Percentiles rank a stretch among this genome's conserved stretches.
Conservation (phyloP, 2,888 invertebrate genomes). For the Pandemis cinnamomeana region DNA sequence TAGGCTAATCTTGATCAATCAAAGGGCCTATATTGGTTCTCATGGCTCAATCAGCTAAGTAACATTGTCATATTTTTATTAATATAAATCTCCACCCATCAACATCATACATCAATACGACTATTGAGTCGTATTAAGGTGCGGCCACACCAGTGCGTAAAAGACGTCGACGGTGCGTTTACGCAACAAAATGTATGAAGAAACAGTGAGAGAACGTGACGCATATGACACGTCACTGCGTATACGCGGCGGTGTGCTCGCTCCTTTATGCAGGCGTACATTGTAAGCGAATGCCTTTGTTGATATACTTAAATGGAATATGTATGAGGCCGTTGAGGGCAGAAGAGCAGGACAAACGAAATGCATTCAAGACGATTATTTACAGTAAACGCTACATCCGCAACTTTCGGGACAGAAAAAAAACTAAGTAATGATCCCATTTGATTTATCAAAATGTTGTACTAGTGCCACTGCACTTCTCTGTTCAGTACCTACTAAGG, state of each 20-base stretch:
- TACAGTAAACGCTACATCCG: background rate
- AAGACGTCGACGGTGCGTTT: too few species aligned
- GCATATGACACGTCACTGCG: too few species aligned
- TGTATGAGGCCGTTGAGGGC: constrained; percentile 19
- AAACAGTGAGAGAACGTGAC: too few species aligned
- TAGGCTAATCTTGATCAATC: too few species aligned
- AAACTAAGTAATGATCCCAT: too few species aligned
- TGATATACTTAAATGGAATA: constrained; percentile 14
- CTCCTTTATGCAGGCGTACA: constrained; percentile 7
- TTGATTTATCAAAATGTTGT: too few species aligned
- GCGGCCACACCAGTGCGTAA: too few species aligned
- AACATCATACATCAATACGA: background rate
- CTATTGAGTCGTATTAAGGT: constrained; percentile 1
- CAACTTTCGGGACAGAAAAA: background rate
- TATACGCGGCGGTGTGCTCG: too few species aligned
- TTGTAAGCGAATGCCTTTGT: constrained; percentile 15
- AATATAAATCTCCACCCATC: background rate
- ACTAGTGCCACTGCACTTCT: too few species aligned
- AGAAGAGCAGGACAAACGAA: background rate
- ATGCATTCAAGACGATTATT: background rate
- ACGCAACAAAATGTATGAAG: too few species aligned
- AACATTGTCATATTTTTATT: background rate
- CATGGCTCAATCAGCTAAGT: background rate
- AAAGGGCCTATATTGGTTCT: background rate
- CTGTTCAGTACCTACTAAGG: too few species aligned